Percentiles rank a stretch among this genome's conserved stretches.
These are phyloP conservation scores for Varanus komodoensis DNA, from an alignment of 2,113 vertebrate genomes.

Conservation along the genomic window DNA sequence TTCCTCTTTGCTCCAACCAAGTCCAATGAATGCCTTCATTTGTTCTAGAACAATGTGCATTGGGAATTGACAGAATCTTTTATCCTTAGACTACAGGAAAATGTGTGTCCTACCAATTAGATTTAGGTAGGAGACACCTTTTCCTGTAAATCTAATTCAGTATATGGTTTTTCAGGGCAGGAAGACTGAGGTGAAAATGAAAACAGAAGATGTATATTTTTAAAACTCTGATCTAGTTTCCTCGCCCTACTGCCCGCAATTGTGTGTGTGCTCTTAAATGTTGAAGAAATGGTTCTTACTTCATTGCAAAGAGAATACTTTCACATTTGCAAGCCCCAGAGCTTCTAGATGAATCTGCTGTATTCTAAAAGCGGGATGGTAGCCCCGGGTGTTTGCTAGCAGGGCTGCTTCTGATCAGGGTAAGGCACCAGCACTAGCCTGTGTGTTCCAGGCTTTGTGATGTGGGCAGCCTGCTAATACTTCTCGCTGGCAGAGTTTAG, in stretches of 20 bases:
- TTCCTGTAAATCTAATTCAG: neutral
- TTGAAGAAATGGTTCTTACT: neutral
- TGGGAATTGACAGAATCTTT: neutral
- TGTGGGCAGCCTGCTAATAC: constrained; percentile 20
- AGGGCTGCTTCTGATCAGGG: neutral
- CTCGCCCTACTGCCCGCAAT: no score
- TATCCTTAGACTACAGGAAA: neutral
- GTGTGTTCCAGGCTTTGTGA: neutral
- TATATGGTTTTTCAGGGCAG: neutral
- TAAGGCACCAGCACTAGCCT: neutral
- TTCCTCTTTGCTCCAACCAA: neutral
- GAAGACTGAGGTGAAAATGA: neutral
- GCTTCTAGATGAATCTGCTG: accelerated
- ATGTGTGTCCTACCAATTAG: neutral
- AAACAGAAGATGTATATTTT: neutral
- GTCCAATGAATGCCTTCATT: neutral
- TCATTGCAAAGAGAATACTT: neutral
- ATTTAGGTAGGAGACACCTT: no score
- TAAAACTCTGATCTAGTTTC: neutral
- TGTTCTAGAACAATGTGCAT: neutral
- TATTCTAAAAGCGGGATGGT: neutral
- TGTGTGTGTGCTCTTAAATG: neutral
- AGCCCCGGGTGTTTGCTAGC: neutral
- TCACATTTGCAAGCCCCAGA: neutral
- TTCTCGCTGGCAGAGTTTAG: constrained; percentile 5